These are phyloP conservation scores for Zele albiditarsus DNA, from an alignment of 2,888 invertebrate genomes.

Conservation along the genomic window DNA sequence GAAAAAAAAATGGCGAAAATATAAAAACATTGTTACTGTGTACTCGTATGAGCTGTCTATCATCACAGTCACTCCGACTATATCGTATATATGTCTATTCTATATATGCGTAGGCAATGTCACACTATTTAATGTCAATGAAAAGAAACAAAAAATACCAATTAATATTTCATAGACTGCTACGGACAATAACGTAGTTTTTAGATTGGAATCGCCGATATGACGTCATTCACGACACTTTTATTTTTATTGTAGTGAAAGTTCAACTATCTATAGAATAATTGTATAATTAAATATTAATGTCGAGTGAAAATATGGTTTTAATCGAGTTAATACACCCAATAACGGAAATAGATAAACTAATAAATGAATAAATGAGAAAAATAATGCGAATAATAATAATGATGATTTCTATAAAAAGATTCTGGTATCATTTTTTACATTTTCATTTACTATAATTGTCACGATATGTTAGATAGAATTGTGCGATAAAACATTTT, in stretches of 20 bases:
- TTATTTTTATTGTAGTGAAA: not conserved
- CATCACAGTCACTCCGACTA: constrained; percentile 5
- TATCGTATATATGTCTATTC: not conserved
- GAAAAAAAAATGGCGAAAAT: not conserved
- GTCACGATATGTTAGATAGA: not conserved
- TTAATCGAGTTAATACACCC: not conserved
- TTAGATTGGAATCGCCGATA: constrained; percentile 13
- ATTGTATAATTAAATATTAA: not conserved
- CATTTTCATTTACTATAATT: not conserved
- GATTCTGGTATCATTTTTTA: not conserved
- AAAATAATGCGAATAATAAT: not conserved
- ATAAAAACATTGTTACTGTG: not conserved
- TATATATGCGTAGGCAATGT: no score
- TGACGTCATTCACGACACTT: constrained; percentile 15
- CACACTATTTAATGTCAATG: not conserved
- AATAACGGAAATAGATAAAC: not conserved
- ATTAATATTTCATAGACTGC: constrained; percentile 27
- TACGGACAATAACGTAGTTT: not conserved
- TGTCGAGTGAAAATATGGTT: not conserved
- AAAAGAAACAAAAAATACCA: constrained; percentile 6
- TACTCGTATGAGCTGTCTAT: not conserved
- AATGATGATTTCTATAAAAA: not conserved
- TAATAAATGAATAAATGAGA: not conserved
- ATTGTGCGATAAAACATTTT: not conserved
- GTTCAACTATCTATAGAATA: constrained; percentile 1